A percentile compares a stretch with the other conserved stretches of the same genome.
Evolutionary conservation across 2,888 invertebrate species (phyloP).

Genomic region (Unio pictorum): DNA sequence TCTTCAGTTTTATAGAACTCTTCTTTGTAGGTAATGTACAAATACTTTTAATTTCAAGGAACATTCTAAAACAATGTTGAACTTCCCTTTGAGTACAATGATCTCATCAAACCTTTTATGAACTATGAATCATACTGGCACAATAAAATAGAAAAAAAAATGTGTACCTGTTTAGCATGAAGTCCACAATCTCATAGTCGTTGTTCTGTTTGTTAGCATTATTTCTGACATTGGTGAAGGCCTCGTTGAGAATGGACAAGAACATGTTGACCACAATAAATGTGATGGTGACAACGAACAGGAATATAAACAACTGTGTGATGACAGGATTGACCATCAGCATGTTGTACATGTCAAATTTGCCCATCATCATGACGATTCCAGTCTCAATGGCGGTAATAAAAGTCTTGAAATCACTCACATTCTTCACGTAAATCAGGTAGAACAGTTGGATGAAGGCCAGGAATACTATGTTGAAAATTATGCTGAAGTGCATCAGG

Average conservation of each 20-base stretch:
- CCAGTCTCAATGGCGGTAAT: conserved; percentile 61
- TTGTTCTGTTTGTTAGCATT: conserved; percentile 66
- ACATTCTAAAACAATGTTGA: no score
- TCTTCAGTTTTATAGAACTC: no score
- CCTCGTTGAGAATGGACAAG: conserved; percentile 69
- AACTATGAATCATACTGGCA: no score
- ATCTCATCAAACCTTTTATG: no score
- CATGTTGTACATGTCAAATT: conserved; percentile 70
- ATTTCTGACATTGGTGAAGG: conserved; percentile 63
- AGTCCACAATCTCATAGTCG: conserved; percentile 71
- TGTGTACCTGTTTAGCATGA: conserved; percentile 55
- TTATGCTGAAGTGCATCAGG: conserved; percentile 66
- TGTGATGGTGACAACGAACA: conserved; percentile 64
- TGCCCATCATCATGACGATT: conserved; percentile 70
- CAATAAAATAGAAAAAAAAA: no score
- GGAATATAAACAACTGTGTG: conserved; percentile 65
- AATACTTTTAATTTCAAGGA: no score
- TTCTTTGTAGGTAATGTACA: no score
- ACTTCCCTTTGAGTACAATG: no score
- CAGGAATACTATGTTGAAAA: conserved; percentile 69
- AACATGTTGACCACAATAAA: conserved; percentile 71
- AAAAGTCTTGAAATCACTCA: conserved; percentile 46
- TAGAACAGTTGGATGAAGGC: conserved; percentile 71
- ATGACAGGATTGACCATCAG: conserved; percentile 54
- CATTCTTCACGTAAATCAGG: conserved; percentile 60